These are phyloP conservation scores for Notothenia coriiceps DNA, from an alignment of 2,113 vertebrate species.

Conservation along the genomic window DNA sequence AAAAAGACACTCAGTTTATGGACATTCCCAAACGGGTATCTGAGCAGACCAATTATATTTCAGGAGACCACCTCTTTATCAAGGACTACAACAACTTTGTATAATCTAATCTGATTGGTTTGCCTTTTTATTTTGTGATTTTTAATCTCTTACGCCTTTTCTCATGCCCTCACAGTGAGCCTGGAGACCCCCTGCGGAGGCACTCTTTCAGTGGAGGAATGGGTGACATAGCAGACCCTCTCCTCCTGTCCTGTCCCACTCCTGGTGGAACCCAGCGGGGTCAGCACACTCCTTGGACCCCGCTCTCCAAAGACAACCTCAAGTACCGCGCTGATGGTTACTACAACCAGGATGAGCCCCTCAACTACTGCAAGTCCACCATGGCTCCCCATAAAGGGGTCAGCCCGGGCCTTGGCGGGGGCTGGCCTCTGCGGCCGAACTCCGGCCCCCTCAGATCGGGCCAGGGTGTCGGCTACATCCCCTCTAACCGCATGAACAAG, in stretches of 20 bases:
- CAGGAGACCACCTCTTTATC: not conserved
- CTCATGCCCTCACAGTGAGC: conserved; percentile 65
- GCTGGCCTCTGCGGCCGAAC: conserved; percentile 80
- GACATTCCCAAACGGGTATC: conserved; percentile 14
- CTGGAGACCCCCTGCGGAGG: conserved; percentile 77
- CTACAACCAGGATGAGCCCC: conserved; percentile 80
- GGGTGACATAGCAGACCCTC: conserved; percentile 81
- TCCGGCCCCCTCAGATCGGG: conserved; percentile 68
- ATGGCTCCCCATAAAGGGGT: conserved; percentile 79
- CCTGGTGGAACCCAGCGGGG: conserved; percentile 79
- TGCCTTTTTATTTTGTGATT: conserved; percentile 20
- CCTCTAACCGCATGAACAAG: conserved; percentile 80
- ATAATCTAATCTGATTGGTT: not conserved
- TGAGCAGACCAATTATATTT: not conserved
- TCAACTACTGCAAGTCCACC: conserved; percentile 82
- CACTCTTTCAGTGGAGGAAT: conserved; percentile 72
- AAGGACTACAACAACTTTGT: not conserved
- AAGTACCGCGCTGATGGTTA: conserved; percentile 83
- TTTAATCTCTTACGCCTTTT: conserved; percentile 9
- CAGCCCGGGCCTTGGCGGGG: conserved; percentile 66
- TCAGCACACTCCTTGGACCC: conserved; percentile 84
- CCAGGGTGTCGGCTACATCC: conserved; percentile 72
- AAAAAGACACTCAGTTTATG: conserved; percentile 37
- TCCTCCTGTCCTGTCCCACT: conserved; percentile 77
- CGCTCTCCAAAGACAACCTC: conserved; percentile 82